Base-by-base conservation (phyloP, 2,113 vertebrate genomes). In the Oncorhynchus kisutch region DNA sequence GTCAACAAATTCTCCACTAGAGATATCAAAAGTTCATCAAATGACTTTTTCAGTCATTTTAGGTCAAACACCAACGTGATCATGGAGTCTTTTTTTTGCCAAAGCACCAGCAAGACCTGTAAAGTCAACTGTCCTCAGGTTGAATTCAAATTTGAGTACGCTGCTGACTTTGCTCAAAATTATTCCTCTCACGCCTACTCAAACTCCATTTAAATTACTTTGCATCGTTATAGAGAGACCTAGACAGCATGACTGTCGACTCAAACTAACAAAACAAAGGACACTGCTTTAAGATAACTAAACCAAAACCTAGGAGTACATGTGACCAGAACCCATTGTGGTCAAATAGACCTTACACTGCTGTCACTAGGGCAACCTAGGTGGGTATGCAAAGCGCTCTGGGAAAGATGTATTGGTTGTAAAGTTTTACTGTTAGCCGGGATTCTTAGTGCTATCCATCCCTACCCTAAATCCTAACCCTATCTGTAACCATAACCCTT, bases 261-360 rank as follows among this genome's bases (percentile, higher is more conserved):
- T 45, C 9, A 11, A 71, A 70, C 85, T 84, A 70, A 79, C 74
- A 88, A 87, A 91, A 88, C 90, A 91, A 88, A 86, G 12, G 77
- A 81, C 71, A 69, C 77, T 29, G 80, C 81, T 83, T 84, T 89
- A 87, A 92, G 88, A 90, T 88, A 90, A 91, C 91, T 90, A 85
- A 89, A 80, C 70, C 84, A 80, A 83, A 83, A 25, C 70, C 51
- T 80, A 34, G 82, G 77, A 8, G 59, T 24, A n/a, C 64, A 76
- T 81, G 78, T 84, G 77, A 80, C 88, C 85, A 81, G 18, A 22
- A 72, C 62, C 82, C 34, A 89, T 85, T 86, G 87, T 87, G 85
- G 86, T 87, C 80, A 81, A 83, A 49, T 71, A 73, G 78, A 88
- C 69, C 80, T 71, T 86, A 75, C 89, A 84, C 79, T 81, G 83